Percentiles rank a stretch among this genome's conserved stretches.
Conservation (phyloP, 2,888 invertebrate genomes). For the Lymantria dispar region DNA sequence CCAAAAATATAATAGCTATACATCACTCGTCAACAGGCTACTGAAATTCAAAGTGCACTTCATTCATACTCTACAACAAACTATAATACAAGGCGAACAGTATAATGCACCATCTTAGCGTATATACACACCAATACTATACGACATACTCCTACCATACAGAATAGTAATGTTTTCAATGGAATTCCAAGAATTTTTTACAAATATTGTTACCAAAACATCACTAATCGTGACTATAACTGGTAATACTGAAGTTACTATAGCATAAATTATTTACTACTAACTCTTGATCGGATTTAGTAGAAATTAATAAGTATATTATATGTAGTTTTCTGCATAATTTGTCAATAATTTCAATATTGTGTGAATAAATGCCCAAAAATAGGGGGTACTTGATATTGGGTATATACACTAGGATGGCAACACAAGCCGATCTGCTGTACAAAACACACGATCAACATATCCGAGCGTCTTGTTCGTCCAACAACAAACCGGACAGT, state of each 20-base stretch:
- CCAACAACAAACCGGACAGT: constrained; percentile 40
- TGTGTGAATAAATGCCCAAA: too few species aligned
- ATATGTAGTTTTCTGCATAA: too few species aligned
- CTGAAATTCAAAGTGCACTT: constrained; percentile 67
- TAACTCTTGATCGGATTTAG: too few species aligned
- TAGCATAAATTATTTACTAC: too few species aligned
- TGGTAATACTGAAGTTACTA: too few species aligned
- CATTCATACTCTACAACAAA: constrained; percentile 42
- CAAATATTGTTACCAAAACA: too few species aligned
- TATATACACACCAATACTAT: neutral
- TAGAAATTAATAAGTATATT: too few species aligned
- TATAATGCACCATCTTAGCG: constrained; percentile 9
- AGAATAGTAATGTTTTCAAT: too few species aligned
- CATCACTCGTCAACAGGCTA: constrained; percentile 65
- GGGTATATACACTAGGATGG: constrained; percentile 1
- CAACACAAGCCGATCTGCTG: constrained; percentile 8
- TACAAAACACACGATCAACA: constrained; percentile 25
- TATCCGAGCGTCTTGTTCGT: constrained; percentile 29
- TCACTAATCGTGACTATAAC: too few species aligned
- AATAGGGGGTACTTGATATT: too few species aligned
- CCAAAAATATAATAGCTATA: constrained; percentile 78
- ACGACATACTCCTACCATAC: neutral
- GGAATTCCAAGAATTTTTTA: too few species aligned
- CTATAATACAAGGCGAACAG: constrained; percentile 39
- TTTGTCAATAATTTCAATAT: too few species aligned